Evolutionary conservation across 2,888 invertebrate genomes (phyloP).

Genomic region (Melipona beecheii): DNA sequence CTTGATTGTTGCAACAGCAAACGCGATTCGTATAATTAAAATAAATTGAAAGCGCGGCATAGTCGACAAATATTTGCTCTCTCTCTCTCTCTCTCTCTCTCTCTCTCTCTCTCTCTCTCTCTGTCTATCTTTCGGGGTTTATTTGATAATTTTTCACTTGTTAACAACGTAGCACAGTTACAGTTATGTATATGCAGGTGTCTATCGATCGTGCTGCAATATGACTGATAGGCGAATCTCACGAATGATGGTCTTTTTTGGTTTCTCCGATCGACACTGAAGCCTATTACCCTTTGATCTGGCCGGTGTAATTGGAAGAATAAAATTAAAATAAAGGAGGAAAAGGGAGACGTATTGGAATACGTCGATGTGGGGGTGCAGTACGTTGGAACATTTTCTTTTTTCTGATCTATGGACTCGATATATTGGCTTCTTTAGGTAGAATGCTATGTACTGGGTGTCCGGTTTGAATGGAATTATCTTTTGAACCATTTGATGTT

Average conservation of each 20-base stretch:
- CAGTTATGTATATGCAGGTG: neutral
- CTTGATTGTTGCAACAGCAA: conserved; percentile 26
- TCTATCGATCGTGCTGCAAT: neutral
- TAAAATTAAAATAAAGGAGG: neutral
- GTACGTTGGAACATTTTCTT: too few species aligned
- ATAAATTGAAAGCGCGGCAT: conserved; percentile 43
- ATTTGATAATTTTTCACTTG: neutral
- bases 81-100: neutral
- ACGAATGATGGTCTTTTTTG: neutral
- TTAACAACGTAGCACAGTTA: neutral
- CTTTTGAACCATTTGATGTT: too few species aligned
- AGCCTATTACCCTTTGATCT: neutral
- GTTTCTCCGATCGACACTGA: neutral
- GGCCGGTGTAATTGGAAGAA: neutral
- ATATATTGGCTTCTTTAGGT: too few species aligned
- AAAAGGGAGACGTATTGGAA: neutral
- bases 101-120: too few species aligned
- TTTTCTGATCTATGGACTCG: neutral
- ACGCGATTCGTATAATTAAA: conserved; percentile 59
- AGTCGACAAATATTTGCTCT: neutral
- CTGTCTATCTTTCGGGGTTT: neutral
- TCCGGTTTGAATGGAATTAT: too few species aligned
- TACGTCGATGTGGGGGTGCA: neutral
- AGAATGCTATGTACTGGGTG: too few species aligned
- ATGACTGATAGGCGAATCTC: neutral